Evolutionary conservation across 2,888 invertebrate species (phyloP), one percentile per base, ranked within the genome.

Genomic region (Salticus scenicus): DNA sequence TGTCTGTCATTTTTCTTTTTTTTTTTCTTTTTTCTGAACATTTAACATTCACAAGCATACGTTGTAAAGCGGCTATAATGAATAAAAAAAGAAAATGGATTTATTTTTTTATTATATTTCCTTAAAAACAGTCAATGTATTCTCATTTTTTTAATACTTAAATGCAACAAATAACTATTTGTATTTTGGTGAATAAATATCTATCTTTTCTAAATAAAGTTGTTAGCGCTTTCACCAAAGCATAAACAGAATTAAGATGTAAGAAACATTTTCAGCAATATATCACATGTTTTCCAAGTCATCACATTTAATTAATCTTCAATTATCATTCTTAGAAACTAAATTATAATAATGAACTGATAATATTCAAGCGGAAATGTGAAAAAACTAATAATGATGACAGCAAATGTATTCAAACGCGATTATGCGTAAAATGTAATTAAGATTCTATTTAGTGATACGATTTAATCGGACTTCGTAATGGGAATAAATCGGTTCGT

Each of bases 261-360:
- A 57, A 24, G 57, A 57, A 57, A 57, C 2, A 2, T 24, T 24
- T 17, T 47, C n/a, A 2, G 10, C 17, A 17, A 24, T 57, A 57
- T 24, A n/a, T 24, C 17, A 17, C 17, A 57, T 24, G 24, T 30
- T 1, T 24, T 14, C 24, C 0, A 20, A 24, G 64, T 42, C 41
- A 71, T 79, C 63, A 10, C 7, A 27, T 30, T 64, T 63, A 66
- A 79, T 79, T 71, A 63, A 71, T 71, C 42, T 42, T 79, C 41
- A 42, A 71, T 72, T 64, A 64, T 64, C 71, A 20, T n/a, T 28
- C 30, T 24, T 41, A 28, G 17, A n/a, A 8, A 77, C 42, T 64
- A 42, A 31, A 79, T 64, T 79, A 71, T 4, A 28, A 37, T 17
- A 71, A 79, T 79, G 42, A 71, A 28, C 70, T 33, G 31, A 42